Base-by-base conservation (phyloP, 2,797 vertebrate genomes). In the Malurus splendens region DNA sequence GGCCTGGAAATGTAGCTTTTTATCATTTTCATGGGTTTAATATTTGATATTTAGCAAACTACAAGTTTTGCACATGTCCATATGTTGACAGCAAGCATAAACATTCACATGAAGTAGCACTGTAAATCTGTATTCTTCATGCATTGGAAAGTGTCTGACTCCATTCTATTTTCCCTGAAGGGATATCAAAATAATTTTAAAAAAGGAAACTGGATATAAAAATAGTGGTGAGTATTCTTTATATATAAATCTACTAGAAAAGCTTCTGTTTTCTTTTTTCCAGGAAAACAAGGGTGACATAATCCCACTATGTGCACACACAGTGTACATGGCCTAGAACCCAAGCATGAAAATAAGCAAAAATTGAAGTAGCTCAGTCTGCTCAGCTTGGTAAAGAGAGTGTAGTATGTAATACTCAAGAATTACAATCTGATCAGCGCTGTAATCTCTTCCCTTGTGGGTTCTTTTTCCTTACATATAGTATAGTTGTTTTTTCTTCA, bases 81-180 rank as follows among this genome's bases (percentile, higher is more conserved):
- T 86, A 90, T 85, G 54, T 85, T 87, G 90, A 89, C 87, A 88
- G 32, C 45, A 90, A 86, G 88, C 64, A 83, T 51, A 92, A 90
- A 89, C 68, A 61, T 82, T 90, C 90, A 36, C 33, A 18, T 61
- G 36, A 77, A 77, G 57, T 74, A 85, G 71, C 82, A 74, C 36
- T 68, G 72, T 65, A 87, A 85, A 85, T 92, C 72, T 87, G 76
- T 65, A 20, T 82, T 71, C 70, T 77, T 91, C 87, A 85, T 76
- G 71, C 51, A 39, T 77, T 73, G 32, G 28, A 60, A 88, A 52
- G 52, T 76, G 50, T 92, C 67, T 76, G 60, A 79, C 52, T 85
- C 82, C 47, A 44, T 92, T 72, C 47, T 75, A 6, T 80, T 77
- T 89, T 80, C 66, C 76, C 38, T 55, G 61, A 85, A 72, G 73